phyloP scores from a whole-genome alignment of 2,888 invertebrate genomes.

The Malachius bipustulatus region DNA sequence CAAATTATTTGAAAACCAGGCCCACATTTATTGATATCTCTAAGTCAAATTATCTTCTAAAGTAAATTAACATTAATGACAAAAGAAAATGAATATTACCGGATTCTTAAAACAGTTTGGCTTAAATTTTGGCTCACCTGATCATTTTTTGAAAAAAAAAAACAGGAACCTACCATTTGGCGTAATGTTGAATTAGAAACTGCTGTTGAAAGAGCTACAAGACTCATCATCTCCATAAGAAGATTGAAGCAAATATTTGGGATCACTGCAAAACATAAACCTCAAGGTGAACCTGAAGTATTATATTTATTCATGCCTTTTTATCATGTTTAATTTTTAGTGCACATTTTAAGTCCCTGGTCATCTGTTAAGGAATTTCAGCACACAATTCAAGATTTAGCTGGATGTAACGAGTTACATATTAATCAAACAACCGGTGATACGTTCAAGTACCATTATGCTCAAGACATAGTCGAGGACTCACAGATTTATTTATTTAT shows the following conservation, averaged over 20 bases:
- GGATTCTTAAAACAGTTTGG: no score
- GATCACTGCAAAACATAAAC: slow-evolving; percentile 29
- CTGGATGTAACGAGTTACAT: slow-evolving; percentile 22
- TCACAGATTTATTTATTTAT: slow-evolving; percentile 25
- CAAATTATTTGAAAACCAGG: no score
- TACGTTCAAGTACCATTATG: not conserved
- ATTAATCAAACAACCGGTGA: slow-evolving; percentile 8
- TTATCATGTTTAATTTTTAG: no score
- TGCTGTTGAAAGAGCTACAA: slow-evolving; percentile 27
- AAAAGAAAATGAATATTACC: no score
- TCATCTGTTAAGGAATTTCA: slow-evolving; percentile 16
- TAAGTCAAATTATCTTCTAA: no score
- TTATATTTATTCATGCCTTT: no score
- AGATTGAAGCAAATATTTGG: slow-evolving; percentile 34
- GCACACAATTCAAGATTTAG: slow-evolving; percentile 26
- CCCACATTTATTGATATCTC: no score
- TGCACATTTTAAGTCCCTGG: slow-evolving; percentile 17
- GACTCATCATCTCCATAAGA: slow-evolving; percentile 29
- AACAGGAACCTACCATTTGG: slow-evolving; percentile 13
- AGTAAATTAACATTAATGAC: no score
- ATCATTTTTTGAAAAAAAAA: no score
- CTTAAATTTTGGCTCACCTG: no score
- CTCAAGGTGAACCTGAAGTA: slow-evolving; percentile 28
- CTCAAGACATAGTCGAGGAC: slow-evolving; percentile 13
- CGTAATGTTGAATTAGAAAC: slow-evolving; percentile 27